Evolutionary conservation across 2,888 invertebrate genomes (phyloP).

Genomic region (Tribolium freemani): DNA sequence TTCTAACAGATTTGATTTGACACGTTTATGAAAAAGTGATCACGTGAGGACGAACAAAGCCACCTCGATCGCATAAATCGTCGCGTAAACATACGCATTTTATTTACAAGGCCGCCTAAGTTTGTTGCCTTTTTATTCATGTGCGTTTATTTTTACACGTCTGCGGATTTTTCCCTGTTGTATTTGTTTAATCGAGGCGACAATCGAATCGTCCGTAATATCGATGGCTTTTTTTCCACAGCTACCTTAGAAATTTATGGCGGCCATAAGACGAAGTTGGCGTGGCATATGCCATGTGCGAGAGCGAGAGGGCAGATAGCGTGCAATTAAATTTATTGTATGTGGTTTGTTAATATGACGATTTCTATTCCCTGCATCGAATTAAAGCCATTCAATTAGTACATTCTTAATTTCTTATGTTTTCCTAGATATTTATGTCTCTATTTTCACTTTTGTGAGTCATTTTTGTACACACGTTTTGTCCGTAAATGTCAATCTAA

Average conservation of each 20-base stretch:
- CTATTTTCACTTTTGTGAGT: constrained; percentile 54
- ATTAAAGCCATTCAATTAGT: constrained; percentile 65
- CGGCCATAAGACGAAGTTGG: constrained; percentile 40
- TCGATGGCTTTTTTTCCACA: constrained; percentile 15
- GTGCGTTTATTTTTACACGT: constrained; percentile 60
- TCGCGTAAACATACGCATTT: constrained; percentile 55
- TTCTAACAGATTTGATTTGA: no score
- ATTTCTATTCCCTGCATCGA: constrained; percentile 64
- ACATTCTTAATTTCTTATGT: constrained; percentile 63
- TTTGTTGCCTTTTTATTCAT: constrained; percentile 58
- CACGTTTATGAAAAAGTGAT: not conserved
- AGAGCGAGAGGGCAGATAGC: constrained; percentile 45
- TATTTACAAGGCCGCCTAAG: constrained; percentile 59
- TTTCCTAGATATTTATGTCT: constrained; percentile 59
- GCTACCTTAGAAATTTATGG: constrained; percentile 38
- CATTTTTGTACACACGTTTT: constrained; percentile 24
- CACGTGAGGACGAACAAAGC: constrained; percentile 24
- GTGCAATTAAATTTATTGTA: constrained; percentile 57
- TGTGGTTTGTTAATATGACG: constrained; percentile 62
- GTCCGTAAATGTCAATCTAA: constrained; percentile 39
- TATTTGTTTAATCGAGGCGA: constrained; percentile 24
- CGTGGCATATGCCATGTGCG: constrained; percentile 30
- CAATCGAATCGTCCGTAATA: constrained; percentile 8
- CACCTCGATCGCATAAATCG: constrained; percentile 21
- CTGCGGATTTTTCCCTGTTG: constrained; percentile 57